These are phyloP conservation scores for Esox lucius DNA, from an alignment of 2,797 vertebrate species.

Conservation along the genomic window DNA sequence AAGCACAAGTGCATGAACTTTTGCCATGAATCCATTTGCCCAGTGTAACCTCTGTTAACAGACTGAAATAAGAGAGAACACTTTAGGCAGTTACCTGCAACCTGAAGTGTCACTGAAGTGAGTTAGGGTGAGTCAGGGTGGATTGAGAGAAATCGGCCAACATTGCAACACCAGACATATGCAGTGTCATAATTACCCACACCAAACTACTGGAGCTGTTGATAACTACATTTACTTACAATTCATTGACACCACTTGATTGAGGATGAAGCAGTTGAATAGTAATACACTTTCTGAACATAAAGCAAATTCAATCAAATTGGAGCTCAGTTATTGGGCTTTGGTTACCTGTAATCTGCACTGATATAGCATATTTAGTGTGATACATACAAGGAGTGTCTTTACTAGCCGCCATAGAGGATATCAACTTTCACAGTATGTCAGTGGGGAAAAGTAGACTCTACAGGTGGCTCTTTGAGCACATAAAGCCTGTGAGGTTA, in stretches of 20 bases:
- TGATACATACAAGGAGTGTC: not conserved
- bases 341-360: not conserved
- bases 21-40: constrained; percentile 38
- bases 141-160: not conserved
- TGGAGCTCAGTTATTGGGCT: not conserved
- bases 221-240: not conserved
- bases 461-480: constrained; percentile 20
- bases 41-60: constrained; percentile 53
- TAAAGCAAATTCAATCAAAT: not conserved
- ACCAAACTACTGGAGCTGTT: constrained; percentile 14
- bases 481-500: constrained; percentile 27
- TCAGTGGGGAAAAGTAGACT: constrained; percentile 28
- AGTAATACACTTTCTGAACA: not conserved
- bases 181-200: constrained; percentile 27
- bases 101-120: constrained; percentile 19
- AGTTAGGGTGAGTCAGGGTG: constrained; percentile 12
- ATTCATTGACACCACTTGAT: too few species aligned
- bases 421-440: constrained; percentile 48
- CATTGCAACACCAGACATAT: not conserved
- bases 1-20: constrained; percentile 58
- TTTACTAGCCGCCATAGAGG: constrained; percentile 40
- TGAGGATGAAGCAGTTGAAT: not conserved
- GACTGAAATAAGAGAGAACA: constrained; percentile 39
- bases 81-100: constrained; percentile 28
- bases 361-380: not conserved